Evolutionary conservation across 2,797 vertebrate species (phyloP), one percentile per base, ranked within the genome.

Genomic region (Tenualosa thibaudeaui): DNA sequence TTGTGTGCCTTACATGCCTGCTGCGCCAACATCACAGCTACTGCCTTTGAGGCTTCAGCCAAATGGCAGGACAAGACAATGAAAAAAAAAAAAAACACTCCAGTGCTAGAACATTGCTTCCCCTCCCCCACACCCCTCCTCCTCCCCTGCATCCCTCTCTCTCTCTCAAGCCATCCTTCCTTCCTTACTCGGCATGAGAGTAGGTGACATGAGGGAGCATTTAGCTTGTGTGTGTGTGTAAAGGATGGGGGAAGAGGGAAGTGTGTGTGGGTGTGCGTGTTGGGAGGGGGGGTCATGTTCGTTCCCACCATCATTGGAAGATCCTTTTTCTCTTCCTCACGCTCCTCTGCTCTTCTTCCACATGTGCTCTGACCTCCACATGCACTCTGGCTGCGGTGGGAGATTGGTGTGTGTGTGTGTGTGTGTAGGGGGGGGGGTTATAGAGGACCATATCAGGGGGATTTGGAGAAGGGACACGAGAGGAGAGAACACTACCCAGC

Each of bases 281-380:
- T 4, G 5, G n/a, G 2, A 6, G 7, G 7, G 26, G 3, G 62
- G 60, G 60, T 3, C 3, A 7, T 10, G 26, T 26, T 68, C 13
- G 62, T 31, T 68, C 62, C 62, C 62, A 68, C 24, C 24, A 13
- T 26, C 24, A 13, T 26, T 68, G 3, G 62, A 31, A 24, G 8
- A 37, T 68, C 26, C 26, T 37, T 24, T 24, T 31, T 68, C 24
- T 68, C 26, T 68, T 68, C 62, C 62, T 26, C 62, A 68, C 24
- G 62, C 37, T 75, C 68, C 31, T 75, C 68, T 75, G 31, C 37
- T 40, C 68, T 37, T 75, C 68, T 43, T 40, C 68, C 68, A 75
- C 68, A 75, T 75, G 37, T 75, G 68, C 68, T 19, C 12, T 37
- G 68, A 75, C 68, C 68, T 37, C 68, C 31, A 19, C 17, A 17